Conservation (phyloP, 1,140 invertebrate species). For the Philotrypesis tridentata region DNA sequence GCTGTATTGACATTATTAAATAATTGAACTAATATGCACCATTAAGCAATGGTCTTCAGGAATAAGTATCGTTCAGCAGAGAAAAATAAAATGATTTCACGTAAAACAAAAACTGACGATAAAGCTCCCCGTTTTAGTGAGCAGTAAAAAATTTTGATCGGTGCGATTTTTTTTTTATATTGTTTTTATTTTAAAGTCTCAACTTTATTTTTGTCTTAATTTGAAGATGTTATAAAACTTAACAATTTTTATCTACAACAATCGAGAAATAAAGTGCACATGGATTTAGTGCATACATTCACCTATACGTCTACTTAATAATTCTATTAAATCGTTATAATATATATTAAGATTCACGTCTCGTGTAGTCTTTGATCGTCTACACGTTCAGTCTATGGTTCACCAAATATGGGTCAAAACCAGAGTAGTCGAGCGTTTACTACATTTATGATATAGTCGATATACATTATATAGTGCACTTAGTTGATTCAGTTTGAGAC, state of each 20-base stretch:
- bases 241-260: no score
- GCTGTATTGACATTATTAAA: no score
- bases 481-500: neutral
- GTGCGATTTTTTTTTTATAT: neutral
- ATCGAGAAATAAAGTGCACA: no score
- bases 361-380: neutral
- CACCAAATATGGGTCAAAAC: neutral
- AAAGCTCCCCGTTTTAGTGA: neutral
- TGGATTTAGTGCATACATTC: no score
- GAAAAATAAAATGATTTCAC: neutral
- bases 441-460: neutral
- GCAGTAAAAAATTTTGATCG: no score
- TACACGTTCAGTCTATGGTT: neutral
- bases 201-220: neutral
- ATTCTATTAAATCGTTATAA: neutral
- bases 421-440: neutral
- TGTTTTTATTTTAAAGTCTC: neutral
- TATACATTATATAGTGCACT: neutral
- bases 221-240: no score
- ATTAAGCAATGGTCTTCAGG: no score
- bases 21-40: no score
- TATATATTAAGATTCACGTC: neutral
- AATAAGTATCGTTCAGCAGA: no score
- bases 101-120: neutral
- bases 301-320: no score